Percentiles rank a stretch among this genome's conserved stretches.
Conservation (phyloP, 2,113 vertebrate species). For the Muntiacus muntjak region DNA sequence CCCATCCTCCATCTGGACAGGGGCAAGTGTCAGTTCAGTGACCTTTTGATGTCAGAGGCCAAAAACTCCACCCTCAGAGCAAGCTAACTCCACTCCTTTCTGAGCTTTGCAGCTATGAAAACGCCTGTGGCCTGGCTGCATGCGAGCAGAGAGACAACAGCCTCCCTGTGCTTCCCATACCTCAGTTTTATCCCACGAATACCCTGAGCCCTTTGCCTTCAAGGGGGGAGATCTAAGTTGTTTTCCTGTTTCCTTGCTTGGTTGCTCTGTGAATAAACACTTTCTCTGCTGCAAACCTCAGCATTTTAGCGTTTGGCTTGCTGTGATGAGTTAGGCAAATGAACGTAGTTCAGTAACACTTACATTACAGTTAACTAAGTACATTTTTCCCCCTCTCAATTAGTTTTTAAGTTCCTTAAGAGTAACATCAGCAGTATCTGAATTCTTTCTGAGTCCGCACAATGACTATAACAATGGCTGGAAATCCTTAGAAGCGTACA, state of each 20-base stretch:
- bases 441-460: background rate
- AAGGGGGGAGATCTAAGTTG: background rate
- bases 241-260: background rate
- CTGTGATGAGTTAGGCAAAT: background rate
- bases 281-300: background rate
- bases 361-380: background rate
- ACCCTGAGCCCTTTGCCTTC: background rate
- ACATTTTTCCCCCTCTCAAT: background rate
- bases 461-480: background rate
- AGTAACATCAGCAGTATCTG: background rate
- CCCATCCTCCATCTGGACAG: background rate
- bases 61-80: background rate
- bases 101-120: background rate
- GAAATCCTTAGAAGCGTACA: background rate
- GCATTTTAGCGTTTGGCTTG: background rate
- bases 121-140: background rate
- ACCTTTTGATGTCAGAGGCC: background rate
- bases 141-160: fast-evolving
- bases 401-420: background rate
- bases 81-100: background rate
- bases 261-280: background rate
- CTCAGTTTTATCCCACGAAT: background rate
- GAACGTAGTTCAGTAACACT: background rate
- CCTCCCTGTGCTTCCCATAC: background rate
- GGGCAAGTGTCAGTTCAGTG: background rate